Percentiles rank a stretch among this genome's conserved stretches.
These are phyloP conservation scores for Eublepharis macularius DNA, from an alignment of 2,113 vertebrate genomes.

Conservation along the genomic window DNA sequence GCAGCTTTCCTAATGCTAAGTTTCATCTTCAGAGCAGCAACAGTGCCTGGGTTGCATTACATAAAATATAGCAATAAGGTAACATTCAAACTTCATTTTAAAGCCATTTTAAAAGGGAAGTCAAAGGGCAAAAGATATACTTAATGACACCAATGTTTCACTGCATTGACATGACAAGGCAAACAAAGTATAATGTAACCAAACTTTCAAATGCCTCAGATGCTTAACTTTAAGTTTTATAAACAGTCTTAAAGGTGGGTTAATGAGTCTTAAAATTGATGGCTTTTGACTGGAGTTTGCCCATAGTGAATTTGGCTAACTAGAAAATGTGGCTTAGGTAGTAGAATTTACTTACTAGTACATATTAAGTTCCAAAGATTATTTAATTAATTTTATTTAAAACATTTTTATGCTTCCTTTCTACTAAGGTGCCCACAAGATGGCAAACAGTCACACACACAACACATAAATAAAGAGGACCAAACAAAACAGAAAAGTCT, in stretches of 20 bases:
- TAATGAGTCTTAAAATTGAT: not conserved
- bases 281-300: not conserved
- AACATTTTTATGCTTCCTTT: no score
- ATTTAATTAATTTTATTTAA: no score
- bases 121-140: no score
- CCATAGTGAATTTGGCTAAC: not conserved
- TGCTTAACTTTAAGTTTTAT: not conserved
- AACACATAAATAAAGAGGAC: no score
- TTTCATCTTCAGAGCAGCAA: no score
- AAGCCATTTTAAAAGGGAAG: not conserved
- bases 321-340: not conserved
- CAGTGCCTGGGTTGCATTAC: not conserved
- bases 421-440: no score
- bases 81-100: not conserved
- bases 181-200: not conserved
- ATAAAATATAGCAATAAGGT: not conserved
- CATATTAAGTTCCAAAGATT: not conserved
- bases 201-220: not conserved
- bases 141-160: no score
- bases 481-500: no score
- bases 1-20: no score
- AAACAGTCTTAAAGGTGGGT: not conserved
- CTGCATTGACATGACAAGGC: no score
- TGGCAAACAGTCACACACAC: no score
- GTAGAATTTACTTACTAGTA: not conserved